Evolutionary conservation across 2,888 invertebrate species (phyloP).

Genomic region (Margaritifera margaritifera): DNA sequence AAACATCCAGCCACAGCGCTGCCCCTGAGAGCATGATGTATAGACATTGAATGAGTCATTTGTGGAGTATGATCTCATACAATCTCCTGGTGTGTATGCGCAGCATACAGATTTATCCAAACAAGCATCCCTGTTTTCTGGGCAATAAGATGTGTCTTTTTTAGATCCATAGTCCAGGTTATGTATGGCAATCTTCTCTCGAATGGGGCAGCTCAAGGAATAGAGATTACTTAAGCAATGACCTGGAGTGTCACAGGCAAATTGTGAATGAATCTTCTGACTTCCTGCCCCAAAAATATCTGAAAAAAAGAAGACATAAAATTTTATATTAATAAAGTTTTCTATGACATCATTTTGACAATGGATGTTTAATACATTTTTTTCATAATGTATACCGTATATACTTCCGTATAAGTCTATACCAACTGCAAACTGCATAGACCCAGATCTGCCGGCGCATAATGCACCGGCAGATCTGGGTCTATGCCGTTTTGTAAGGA

Average conservation of each 20-base stretch:
- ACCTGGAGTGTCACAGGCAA: slow-evolving; percentile 29
- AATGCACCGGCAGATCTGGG: no score
- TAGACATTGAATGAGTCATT: slow-evolving; percentile 35
- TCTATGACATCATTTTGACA: no score
- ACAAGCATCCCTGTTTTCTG: slow-evolving; percentile 27
- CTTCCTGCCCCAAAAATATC: no score
- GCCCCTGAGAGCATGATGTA: slow-evolving; percentile 35
- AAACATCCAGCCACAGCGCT: slow-evolving; percentile 41
- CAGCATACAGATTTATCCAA: slow-evolving; percentile 31
- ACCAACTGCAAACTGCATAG: no score
- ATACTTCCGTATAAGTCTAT: no score
- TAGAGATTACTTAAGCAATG: slow-evolving; percentile 28
- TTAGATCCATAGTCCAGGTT: slow-evolving; percentile 42
- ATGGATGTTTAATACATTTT: no score
- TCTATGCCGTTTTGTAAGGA: no score
- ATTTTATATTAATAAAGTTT: no score
- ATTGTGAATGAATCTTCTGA: neutral
- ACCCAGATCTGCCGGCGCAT: no score
- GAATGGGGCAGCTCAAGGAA: slow-evolving; percentile 41
- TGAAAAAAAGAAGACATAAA: no score
- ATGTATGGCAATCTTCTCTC: slow-evolving; percentile 38
- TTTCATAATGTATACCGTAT: no score
- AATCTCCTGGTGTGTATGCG: slow-evolving; percentile 35
- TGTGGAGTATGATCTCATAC: slow-evolving; percentile 31
- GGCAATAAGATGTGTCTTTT: slow-evolving; percentile 31